Percentiles rank a stretch among this genome's conserved stretches.
Conservation (phyloP, 1,140 invertebrate genomes). For the Zaprionus africanus region DNA sequence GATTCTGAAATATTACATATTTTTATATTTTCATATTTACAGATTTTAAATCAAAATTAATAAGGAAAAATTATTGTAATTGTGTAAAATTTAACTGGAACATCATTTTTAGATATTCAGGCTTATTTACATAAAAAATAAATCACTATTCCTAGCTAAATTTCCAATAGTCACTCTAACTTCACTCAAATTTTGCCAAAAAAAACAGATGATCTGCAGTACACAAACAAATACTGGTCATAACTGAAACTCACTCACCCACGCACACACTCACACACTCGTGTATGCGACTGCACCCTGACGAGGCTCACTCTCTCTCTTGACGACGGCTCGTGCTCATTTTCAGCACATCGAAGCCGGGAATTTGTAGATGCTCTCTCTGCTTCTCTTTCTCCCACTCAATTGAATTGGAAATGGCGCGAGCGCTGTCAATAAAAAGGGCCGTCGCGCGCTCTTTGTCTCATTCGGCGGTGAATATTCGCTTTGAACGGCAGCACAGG, state of each 20-base stretch:
- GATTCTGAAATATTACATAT: no score
- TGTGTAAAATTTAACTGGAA: no score
- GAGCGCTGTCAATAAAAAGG: slow-evolving; percentile 36
- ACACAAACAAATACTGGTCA: slow-evolving; percentile 7
- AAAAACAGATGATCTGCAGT: background rate
- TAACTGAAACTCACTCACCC: slow-evolving; percentile 4
- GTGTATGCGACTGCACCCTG: background rate
- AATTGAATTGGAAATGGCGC: slow-evolving; percentile 12
- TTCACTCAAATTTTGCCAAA: background rate
- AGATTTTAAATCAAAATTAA: no score
- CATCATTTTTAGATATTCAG: no score
- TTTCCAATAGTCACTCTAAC: background rate
- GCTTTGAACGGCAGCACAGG: slow-evolving; percentile 35
- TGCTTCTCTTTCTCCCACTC: background rate
- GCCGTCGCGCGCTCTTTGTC: slow-evolving; percentile 27
- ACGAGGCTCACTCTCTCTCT: background rate
- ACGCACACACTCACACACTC: slow-evolving; percentile 3
- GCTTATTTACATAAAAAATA: no score
- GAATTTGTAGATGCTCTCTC: slow-evolving; percentile 40
- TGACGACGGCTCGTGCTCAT: background rate
- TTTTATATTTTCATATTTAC: no score
- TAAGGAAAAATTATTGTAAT: no score
- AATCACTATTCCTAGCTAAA: background rate
- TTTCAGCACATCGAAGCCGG: slow-evolving; percentile 32
- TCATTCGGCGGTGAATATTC: slow-evolving; percentile 64